These are phyloP conservation scores for Sinonovacula constricta DNA, from an alignment of 1,140 invertebrate genomes.

Conservation along the genomic window DNA sequence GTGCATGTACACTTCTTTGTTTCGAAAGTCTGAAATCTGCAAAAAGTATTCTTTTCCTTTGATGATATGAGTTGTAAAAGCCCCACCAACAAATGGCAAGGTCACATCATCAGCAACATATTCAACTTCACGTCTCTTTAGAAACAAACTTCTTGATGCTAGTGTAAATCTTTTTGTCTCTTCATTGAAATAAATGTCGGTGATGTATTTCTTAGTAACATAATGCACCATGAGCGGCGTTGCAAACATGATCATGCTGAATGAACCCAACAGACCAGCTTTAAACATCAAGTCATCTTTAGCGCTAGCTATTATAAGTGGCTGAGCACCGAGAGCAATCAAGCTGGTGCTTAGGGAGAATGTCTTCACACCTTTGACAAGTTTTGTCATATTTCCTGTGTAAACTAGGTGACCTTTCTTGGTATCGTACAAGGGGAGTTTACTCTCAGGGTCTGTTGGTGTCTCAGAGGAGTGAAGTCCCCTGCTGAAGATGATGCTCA, in stretches of 20 bases:
- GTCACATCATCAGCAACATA: conserved; percentile 84
- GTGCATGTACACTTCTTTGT: conserved; percentile 86
- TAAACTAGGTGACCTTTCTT: conserved; percentile 80
- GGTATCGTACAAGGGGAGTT: conserved; percentile 50
- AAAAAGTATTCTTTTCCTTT: conserved; percentile 86
- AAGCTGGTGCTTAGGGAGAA: conserved; percentile 89
- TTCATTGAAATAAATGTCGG: conserved; percentile 85
- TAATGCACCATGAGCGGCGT: conserved; percentile 91
- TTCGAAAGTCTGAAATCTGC: conserved; percentile 84
- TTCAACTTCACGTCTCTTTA: conserved; percentile 50
- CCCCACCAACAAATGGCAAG: conserved; percentile 87
- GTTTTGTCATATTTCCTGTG: conserved; percentile 83
- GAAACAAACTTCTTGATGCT: conserved; percentile 62
- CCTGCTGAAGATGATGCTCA: too few species aligned
- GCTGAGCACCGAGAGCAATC: conserved; percentile 85
- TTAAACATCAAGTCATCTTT: conserved; percentile 78
- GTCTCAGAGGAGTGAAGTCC: too few species aligned
- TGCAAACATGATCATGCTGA: conserved; percentile 89
- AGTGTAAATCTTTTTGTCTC: conserved; percentile 66
- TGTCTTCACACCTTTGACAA: conserved; percentile 87
- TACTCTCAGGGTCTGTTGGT: conserved; percentile 30
- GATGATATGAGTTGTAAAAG: conserved; percentile 88
- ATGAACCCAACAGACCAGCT: conserved; percentile 82
- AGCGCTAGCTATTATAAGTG: conserved; percentile 82
- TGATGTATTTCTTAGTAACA: conserved; percentile 92